phyloP scores from a whole-genome alignment of 2,797 vertebrate species.

The Xerus rutilus region DNA sequence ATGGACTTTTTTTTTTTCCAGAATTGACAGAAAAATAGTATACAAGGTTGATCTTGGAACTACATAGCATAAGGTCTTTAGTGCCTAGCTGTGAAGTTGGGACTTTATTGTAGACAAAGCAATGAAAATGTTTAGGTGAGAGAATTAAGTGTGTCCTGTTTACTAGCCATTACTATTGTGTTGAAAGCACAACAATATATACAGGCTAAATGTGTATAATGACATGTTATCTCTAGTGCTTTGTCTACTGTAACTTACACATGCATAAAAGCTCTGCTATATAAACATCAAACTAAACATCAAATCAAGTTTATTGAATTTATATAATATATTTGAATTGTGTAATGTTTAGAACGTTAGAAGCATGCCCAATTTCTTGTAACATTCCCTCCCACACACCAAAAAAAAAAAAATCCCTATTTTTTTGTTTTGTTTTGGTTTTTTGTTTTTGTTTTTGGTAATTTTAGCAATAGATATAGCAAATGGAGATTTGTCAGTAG shows the following conservation, averaged over 20 bases:
- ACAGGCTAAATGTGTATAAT: constrained; percentile 6
- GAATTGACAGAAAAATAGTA: constrained; percentile 8
- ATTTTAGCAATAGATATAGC: background rate
- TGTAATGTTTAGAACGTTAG: constrained; percentile 38
- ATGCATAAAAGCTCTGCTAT: constrained; percentile 18
- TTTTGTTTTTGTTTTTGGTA: background rate
- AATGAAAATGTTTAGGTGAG: constrained; percentile 36
- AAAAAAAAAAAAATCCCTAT: background rate
- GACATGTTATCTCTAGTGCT: background rate
- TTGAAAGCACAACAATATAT: background rate
- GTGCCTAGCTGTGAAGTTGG: background rate
- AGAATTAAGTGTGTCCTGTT: background rate
- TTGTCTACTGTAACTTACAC: background rate
- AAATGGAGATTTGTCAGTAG: background rate
- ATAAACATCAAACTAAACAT: background rate
- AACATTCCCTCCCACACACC: accelerated
- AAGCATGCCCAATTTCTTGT: background rate
- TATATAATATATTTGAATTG: constrained; percentile 24
- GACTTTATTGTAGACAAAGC: background rate
- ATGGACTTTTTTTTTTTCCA: background rate
- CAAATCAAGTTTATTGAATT: constrained; percentile 41
- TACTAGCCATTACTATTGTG: too few species aligned
- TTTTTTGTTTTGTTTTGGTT: too few species aligned
- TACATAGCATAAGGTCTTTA: background rate
- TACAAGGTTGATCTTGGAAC: background rate